These are phyloP conservation scores for Micronisus gabar DNA, from an alignment of 2,113 vertebrate species.

Conservation along the genomic window DNA sequence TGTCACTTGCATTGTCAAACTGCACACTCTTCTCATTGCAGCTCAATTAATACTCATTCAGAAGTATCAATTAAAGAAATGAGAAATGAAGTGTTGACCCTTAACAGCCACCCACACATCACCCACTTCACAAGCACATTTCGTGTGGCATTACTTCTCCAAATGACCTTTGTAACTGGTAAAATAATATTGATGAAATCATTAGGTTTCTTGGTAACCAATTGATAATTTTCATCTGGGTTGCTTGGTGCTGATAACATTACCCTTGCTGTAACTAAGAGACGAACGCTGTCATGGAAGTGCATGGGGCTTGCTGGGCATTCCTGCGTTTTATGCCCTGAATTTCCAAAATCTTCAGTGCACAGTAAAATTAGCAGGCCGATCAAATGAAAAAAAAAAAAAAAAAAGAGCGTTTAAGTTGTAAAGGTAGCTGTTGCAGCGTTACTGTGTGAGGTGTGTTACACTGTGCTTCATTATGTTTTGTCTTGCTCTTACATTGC, in stretches of 20 bases:
- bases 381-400: neutral
- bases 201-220: constrained; percentile 57
- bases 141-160: constrained; percentile 35
- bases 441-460: neutral
- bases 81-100: constrained; percentile 49
- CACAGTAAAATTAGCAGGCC: neutral
- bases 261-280: constrained; percentile 69
- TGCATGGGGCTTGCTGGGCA: neutral
- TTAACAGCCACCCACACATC: constrained; percentile 2
- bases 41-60: constrained; percentile 57
- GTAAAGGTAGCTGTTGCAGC: neutral
- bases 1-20: constrained; percentile 46
- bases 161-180: constrained; percentile 57
- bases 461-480: neutral
- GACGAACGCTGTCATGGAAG: constrained; percentile 32
- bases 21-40: constrained; percentile 22
- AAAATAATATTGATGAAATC: constrained; percentile 62
- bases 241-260: constrained; percentile 56
- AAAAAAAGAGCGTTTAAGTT: neutral
- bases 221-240: constrained; percentile 52
- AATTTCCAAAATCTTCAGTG: neutral
- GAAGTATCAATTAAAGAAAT: constrained; percentile 45
- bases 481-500: neutral
- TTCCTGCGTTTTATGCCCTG: neutral
- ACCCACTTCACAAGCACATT: constrained; percentile 15